Percentiles rank a stretch among this genome's conserved stretches.
These are phyloP conservation scores for Mamestra configurata DNA, from an alignment of 1,140 invertebrate genomes.

Conservation along the genomic window DNA sequence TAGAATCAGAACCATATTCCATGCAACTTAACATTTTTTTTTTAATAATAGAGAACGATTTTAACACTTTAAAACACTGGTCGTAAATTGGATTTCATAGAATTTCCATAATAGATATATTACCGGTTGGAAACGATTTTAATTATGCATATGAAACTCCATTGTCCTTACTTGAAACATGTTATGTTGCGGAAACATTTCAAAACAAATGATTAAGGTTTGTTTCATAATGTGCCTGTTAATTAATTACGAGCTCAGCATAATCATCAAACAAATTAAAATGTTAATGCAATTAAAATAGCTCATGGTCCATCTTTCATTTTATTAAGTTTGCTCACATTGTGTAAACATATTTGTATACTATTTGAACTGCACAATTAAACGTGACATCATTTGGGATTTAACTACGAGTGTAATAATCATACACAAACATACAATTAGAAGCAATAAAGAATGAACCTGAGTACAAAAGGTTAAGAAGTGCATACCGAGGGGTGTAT, in stretches of 20 bases:
- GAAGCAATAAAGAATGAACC: not conserved
- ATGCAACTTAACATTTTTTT: not conserved
- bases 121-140: conserved; percentile 24
- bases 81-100: conserved; percentile 19
- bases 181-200: conserved; percentile 20
- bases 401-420: not conserved
- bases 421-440: not conserved
- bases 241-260: conserved; percentile 30
- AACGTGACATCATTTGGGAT: not conserved
- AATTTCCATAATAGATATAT: conserved; percentile 31
- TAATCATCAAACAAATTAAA: conserved; percentile 36
- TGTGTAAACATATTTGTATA: not conserved
- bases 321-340: not conserved
- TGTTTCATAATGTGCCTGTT: conserved; percentile 20
- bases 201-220: conserved; percentile 36
- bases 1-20: conserved; percentile 2
- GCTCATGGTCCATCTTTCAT: conserved; percentile 15
- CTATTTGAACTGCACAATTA: conserved; percentile 7
- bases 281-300: conserved; percentile 33
- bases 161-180: conserved; percentile 20
- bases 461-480: conserved; percentile 1
- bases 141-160: conserved; percentile 27
- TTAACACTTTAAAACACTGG: not conserved
- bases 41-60: not conserved
- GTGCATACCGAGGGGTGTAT: conserved; percentile 42